phyloP scores from a whole-genome alignment of 1,140 invertebrate genomes.

The Apis florea region DNA sequence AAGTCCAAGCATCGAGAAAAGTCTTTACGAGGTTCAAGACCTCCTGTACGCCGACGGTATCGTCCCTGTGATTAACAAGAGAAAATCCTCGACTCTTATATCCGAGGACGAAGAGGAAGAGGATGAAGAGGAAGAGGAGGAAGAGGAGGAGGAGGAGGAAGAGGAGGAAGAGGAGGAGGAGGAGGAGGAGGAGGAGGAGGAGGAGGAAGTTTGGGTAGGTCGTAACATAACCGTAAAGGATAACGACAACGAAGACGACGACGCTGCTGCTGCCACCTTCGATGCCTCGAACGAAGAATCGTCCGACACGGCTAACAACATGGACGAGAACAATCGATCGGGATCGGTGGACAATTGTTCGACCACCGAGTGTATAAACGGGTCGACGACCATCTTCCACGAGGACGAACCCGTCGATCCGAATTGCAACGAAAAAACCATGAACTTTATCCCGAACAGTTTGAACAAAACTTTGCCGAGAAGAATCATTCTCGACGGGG shows the following conservation, averaged over 20 bases:
- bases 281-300: conserved; percentile 46
- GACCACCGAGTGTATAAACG: conserved; percentile 18
- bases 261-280: conserved; percentile 23
- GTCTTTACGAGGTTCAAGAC: conserved; percentile 65
- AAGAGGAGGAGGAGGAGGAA: conserved; percentile 40
- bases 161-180: not conserved
- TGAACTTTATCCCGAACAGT: conserved; percentile 69
- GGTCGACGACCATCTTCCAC: conserved; percentile 18
- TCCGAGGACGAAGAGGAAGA: conserved; percentile 48
- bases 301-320: conserved; percentile 44
- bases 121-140: conserved; percentile 32
- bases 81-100: conserved; percentile 34
- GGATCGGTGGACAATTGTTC: conserved; percentile 45
- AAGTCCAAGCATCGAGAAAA: conserved; percentile 67
- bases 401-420: not conserved
- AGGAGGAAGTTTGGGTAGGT: conserved; percentile 45
- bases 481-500: conserved; percentile 45
- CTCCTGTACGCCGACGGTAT: conserved; percentile 61
- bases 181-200: conserved; percentile 35
- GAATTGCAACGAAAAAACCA: conserved; percentile 52
- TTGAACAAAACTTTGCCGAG: conserved; percentile 59
- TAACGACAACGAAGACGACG: conserved; percentile 53
- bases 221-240: conserved; percentile 48
- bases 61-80: conserved; percentile 43
- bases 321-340: conserved; percentile 28